A percentile compares a stretch with the other conserved stretches of the same genome.
Conservation (phyloP, 2,113 vertebrate species). For the Clarias macrocephalus region DNA sequence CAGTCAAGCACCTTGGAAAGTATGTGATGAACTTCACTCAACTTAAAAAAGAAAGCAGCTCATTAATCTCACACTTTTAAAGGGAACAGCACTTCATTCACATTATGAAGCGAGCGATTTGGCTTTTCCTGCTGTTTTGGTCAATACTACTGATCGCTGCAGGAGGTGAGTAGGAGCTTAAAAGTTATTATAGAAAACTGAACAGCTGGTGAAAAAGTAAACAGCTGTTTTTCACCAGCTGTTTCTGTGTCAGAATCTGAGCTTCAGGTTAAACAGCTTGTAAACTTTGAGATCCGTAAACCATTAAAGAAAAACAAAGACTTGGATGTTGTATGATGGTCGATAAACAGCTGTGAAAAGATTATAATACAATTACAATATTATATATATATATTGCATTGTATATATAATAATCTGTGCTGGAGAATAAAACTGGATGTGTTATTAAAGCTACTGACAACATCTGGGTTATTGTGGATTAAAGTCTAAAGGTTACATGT, state of each 20-base stretch:
- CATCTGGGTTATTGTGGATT: background rate
- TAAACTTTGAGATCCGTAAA: background rate
- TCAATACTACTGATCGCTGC: background rate
- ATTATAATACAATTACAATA: no score
- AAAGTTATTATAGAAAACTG: background rate
- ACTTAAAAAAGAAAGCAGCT: background rate
- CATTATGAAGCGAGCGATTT: constrained; percentile 8
- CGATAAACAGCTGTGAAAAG: background rate
- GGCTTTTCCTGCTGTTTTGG: background rate
- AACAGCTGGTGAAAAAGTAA: background rate
- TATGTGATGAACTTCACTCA: no score
- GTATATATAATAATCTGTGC: background rate
- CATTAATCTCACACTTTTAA: background rate
- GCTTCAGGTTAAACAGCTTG: background rate
- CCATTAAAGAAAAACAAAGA: background rate
- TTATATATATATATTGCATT: no score
- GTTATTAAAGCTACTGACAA: background rate
- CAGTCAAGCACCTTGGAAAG: background rate
- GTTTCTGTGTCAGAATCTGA: background rate
- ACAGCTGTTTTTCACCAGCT: background rate
- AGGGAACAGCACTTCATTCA: no score
- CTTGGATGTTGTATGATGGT: background rate
- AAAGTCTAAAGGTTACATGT: background rate
- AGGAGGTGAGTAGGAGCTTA: constrained; percentile 31
- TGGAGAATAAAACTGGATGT: background rate